Evolutionary conservation across 2,888 invertebrate species (phyloP), one percentile per base, ranked within the genome.

Genomic region (Sisyra terminalis): DNA sequence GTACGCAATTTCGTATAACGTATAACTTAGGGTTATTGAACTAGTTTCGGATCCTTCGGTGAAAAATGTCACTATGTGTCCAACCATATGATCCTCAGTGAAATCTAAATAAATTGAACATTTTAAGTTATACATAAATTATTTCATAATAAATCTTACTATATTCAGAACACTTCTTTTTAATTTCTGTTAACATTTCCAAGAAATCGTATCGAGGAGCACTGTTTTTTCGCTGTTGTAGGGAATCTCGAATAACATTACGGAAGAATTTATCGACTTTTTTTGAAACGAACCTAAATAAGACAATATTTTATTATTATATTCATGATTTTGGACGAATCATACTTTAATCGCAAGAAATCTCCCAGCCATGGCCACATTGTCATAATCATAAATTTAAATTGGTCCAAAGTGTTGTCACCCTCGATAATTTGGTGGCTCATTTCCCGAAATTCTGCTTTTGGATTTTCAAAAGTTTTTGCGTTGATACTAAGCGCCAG

Each of bases 41-140:
- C 61, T 59, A 1, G 64, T 64, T 42, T 63, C 63, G 46, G 57
- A 63, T 2, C 63, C 63, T 13, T 62, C 65, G 2, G 58, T 14
- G 44, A 61, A 62, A 46, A 66, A 62, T 0, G 64, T 54, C 0
- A 61, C 46, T 2, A 55, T 49, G 13, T 63, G 57, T 0, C 61
- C 52, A 0, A 50, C 40, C 24, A 62, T 46, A 15, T 43, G 41
- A 0, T 50, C 44, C 2, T 50, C 49, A 11, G 56, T 43, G 43
- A 38, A 38, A 38, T 38, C 38, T 38, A n/a, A 38, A 15, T 14
- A 16, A 9, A 17, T 16, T 16, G 8, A 10, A 8, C 6, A 6
- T 14, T 32, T 32, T 6, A 32, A 32, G 9, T 5, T 14, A 9
- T 13, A 9, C 6, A 6, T 32, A 6, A 24, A 7, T 24, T 5